These are phyloP conservation scores for Spialia ferax DNA, from an alignment of 2,888 invertebrate species.

Conservation along the genomic window DNA sequence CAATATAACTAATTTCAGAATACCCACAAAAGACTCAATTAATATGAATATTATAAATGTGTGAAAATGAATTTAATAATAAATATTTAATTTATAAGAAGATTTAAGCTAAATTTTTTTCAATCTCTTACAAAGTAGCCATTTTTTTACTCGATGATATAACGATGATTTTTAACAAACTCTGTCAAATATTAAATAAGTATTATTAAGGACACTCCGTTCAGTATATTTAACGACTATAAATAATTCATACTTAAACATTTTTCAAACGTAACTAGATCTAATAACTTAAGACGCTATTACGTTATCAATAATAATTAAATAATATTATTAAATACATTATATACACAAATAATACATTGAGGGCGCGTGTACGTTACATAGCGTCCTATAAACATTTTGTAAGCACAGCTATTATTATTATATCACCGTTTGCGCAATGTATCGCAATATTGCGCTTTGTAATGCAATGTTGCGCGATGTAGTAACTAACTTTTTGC, in stretches of 20 bases:
- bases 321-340: slow-evolving; percentile 6
- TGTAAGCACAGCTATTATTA: slow-evolving; percentile 36
- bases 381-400: slow-evolving; percentile 32
- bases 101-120: no score
- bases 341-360: slow-evolving; percentile 32
- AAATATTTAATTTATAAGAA: no score
- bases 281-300: slow-evolving; percentile 19
- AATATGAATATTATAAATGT: no score
- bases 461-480: background rate
- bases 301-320: background rate
- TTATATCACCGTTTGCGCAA: slow-evolving; percentile 27
- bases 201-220: background rate
- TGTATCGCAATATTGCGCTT: slow-evolving; percentile 8
- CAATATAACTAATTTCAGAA: no score
- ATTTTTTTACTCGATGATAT: no score
- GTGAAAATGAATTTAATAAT: no score
- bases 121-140: no score
- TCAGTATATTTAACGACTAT: background rate
- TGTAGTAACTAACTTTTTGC: no score
- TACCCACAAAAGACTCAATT: no score
- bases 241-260: slow-evolving; percentile 12
- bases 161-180: background rate
- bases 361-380: slow-evolving; percentile 26
- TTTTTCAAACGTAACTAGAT: slow-evolving; percentile 26
- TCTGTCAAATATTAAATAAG: background rate